phyloP scores from a whole-genome alignment of 2,888 invertebrate genomes.

The Pachydiplax longipennis region DNA sequence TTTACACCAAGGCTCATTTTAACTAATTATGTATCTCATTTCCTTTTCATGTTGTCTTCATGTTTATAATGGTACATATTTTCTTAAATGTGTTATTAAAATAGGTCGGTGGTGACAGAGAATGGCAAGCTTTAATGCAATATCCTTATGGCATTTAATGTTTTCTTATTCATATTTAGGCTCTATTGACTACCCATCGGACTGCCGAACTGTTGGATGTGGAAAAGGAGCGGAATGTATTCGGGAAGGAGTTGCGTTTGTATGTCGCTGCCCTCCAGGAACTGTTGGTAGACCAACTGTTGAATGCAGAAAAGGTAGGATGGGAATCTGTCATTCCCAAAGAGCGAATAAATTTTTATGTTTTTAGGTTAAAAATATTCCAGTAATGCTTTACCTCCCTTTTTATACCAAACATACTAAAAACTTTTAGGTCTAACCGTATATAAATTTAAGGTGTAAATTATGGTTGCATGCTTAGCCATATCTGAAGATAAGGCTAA shows the following conservation, averaged over 20 bases:
- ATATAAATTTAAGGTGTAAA: neutral
- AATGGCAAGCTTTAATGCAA: too few species aligned
- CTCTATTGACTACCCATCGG: conserved; percentile 68
- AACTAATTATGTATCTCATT: too few species aligned
- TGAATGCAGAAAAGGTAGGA: conserved; percentile 73
- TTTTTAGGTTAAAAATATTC: conserved; percentile 54
- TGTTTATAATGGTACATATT: too few species aligned
- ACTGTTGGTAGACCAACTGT: conserved; percentile 75
- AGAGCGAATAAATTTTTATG: conserved; percentile 53
- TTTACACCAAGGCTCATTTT: too few species aligned
- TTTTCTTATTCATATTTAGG: conserved; percentile 58
- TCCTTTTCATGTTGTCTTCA: too few species aligned
- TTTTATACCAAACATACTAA: neutral
- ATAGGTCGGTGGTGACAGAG: too few species aligned
- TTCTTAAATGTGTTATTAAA: too few species aligned
- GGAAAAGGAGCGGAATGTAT: conserved; percentile 87
- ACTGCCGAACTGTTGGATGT: conserved; percentile 86
- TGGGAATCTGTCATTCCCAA: conserved; percentile 51
- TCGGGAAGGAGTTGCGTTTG: conserved; percentile 82
- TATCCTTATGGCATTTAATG: too few species aligned
- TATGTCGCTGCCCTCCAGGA: conserved; percentile 80
- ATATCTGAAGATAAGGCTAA: conserved; percentile 27
- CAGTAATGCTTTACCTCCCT: neutral
- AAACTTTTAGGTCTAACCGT: neutral
- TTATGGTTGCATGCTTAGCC: conserved; percentile 12